Percentiles rank a stretch among this genome's conserved stretches.
phyloP scores from a whole-genome alignment of 2,888 invertebrate species.

The Melanchra persicariae region DNA sequence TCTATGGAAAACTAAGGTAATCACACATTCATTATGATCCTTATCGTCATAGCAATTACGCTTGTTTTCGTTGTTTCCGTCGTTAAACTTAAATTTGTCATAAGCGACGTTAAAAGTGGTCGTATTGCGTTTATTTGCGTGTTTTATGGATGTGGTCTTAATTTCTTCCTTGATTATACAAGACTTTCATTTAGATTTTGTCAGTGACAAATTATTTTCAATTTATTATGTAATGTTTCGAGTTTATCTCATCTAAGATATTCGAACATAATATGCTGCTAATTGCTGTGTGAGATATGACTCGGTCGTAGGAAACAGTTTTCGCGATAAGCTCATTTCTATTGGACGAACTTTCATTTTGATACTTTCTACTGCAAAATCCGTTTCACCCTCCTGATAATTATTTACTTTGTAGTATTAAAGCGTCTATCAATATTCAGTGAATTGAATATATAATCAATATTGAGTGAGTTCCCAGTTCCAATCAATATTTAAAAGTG shows the following conservation, averaged over 20 bases:
- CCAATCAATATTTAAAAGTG: background rate
- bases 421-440: background rate
- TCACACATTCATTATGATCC: constrained; percentile 20
- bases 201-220: constrained; percentile 16
- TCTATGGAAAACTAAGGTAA: constrained; percentile 45
- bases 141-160: constrained; percentile 47
- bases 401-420: constrained; percentile 2
- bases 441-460: too few species aligned
- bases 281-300: constrained; percentile 11
- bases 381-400: background rate
- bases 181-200: constrained; percentile 50
- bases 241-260: background rate
- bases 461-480: background rate
- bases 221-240: constrained; percentile 5
- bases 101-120: constrained; percentile 25
- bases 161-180: constrained; percentile 56
- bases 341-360: constrained; percentile 16
- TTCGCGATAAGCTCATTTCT: constrained; percentile 9
- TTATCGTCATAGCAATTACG: constrained; percentile 33
- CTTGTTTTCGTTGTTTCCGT: constrained; percentile 30
- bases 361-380: constrained; percentile 41
- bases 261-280: background rate
- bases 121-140: constrained; percentile 40
- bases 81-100: constrained; percentile 40
- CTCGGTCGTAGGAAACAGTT: constrained; percentile 16